Evolutionary conservation across 1,140 invertebrate species (phyloP), one percentile per base, ranked within the genome.

Genomic region (Hydropsyche tenuis): DNA sequence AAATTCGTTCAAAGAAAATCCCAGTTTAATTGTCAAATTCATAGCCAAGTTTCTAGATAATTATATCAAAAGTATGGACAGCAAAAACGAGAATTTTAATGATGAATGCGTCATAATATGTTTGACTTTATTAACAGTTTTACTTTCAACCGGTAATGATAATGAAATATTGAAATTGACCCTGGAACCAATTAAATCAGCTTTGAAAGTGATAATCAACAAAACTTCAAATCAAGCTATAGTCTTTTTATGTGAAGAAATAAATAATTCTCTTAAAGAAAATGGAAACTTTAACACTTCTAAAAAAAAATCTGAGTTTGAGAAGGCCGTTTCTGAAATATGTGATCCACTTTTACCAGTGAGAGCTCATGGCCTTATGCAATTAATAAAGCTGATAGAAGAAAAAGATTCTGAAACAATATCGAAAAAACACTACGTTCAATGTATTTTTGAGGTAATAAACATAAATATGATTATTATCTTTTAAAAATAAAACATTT

Each of bases 311-410:
- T 85, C 82, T 53, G 81, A 85, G 70, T 90, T 89, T 80, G 86
- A 89, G 62, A 84, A 88, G 79, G 91, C 91, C 0, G 78, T 95
- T 16, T 79, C 85, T 51, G 89, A 94, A 84, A 81, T 92, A 5
- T 87, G 87, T 78, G 90, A 94, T 85, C 85, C 89, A n/a, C 80
- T 93, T 48, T 80, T 96, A n/a, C 94, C 94, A 6, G 87, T 93
- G 0, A 87, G 90, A 80, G 93, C 91, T 18, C 94, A 96, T 85
- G 94, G 90, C 7, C 81, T 96, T 20, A 89, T 95, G 71, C 82
- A 86, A 64, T 80, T 96, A 9, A 89, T 88, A 23, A 92, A 90
- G 84, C 82, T 96, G 5, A 85, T 97, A 25, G 86, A 91, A 79
- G 81, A 82, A 9, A 87, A 85, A 76, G 90, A 96, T 85, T 60